Conservation (phyloP, 2,888 invertebrate genomes). For the Drosophila neotestacea region DNA sequence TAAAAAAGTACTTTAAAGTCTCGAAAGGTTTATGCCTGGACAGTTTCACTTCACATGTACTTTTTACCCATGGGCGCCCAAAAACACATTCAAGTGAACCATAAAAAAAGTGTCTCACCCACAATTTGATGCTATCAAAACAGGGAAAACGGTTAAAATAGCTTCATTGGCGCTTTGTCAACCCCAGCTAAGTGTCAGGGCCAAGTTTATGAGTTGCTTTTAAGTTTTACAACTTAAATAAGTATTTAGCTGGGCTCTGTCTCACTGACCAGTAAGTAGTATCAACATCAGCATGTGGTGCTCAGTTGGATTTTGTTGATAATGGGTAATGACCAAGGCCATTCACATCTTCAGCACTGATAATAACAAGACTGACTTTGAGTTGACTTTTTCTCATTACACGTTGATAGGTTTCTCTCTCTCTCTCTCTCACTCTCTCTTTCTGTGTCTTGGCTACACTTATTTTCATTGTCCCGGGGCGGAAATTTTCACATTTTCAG, state of each 20-base stretch:
- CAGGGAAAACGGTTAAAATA: slow-evolving; percentile 37
- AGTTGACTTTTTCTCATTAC: slow-evolving; percentile 75
- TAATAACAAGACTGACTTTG: slow-evolving; percentile 62
- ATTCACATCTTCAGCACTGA: slow-evolving; percentile 37
- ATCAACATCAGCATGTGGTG: slow-evolving; percentile 51
- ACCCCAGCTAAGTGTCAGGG: slow-evolving; percentile 32
- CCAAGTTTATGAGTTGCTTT: slow-evolving; percentile 69
- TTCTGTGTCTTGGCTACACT: slow-evolving; percentile 52
- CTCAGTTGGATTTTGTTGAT: slow-evolving; percentile 26
- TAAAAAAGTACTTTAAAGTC: slow-evolving; percentile 2
- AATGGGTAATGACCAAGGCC: slow-evolving; percentile 53
- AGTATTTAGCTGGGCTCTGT: slow-evolving; percentile 53
- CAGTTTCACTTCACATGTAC: slow-evolving; percentile 2
- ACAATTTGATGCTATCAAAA: slow-evolving; percentile 28
- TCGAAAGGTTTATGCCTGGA: background rate
- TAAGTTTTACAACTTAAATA: slow-evolving; percentile 69
- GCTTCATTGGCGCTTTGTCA: slow-evolving; percentile 49
- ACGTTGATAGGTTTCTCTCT: slow-evolving; percentile 57
- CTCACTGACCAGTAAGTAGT: slow-evolving; percentile 1
- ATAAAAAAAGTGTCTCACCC: slow-evolving; percentile 28
- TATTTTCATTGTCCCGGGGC: slow-evolving; percentile 67
- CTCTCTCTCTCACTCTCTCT: slow-evolving; percentile 1
- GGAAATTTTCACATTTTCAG: slow-evolving; percentile 64
- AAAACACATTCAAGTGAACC: slow-evolving; percentile 24
- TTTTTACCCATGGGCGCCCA: slow-evolving; percentile 7